A percentile compares a stretch with the other conserved stretches of the same genome.
Conservation (phyloP, 2,888 invertebrate genomes). For the Ophion obscuratus region DNA sequence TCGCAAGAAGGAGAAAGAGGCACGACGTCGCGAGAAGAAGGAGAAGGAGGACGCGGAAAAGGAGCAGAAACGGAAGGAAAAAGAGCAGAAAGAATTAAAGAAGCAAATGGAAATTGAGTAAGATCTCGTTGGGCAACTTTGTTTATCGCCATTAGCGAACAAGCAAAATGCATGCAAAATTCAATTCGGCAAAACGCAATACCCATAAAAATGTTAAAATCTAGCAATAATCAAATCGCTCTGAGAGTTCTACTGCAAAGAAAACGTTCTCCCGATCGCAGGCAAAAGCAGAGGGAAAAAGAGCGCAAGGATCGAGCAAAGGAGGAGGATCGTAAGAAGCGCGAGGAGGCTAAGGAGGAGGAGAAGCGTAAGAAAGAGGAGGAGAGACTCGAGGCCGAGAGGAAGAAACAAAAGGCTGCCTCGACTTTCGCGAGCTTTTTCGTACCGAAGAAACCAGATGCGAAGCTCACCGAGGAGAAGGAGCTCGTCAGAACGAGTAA, state of each 20-base stretch:
- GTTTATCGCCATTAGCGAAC: neutral
- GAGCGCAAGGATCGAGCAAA: constrained; percentile 83
- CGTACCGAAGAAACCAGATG: constrained; percentile 86
- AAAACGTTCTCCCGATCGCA: constrained; percentile 48
- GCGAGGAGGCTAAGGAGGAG: constrained; percentile 84
- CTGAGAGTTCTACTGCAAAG: neutral
- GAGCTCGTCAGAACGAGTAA: constrained; percentile 85
- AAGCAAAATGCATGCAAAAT: neutral
- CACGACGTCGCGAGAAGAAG: constrained; percentile 78
- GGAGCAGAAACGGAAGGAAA: constrained; percentile 84
- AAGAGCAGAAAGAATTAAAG: constrained; percentile 80
- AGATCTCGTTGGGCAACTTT: constrained; percentile 69
- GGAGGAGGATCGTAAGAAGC: constrained; percentile 85
- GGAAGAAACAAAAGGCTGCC: constrained; percentile 91
- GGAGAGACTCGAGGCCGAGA: constrained; percentile 89
- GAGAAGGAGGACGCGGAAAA: constrained; percentile 83
- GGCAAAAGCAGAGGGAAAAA: constrained; percentile 82
- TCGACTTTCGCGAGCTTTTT: constrained; percentile 94
- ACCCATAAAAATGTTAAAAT: neutral
- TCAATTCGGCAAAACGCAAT: neutral
- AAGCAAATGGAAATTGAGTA: constrained; percentile 82
- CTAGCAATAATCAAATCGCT: neutral
- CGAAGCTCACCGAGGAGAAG: constrained; percentile 83
- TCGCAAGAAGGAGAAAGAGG: constrained; percentile 72
- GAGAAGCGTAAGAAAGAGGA: constrained; percentile 86